Conservation (phyloP, 2,888 invertebrate species). For the Eugnorisma glareosa region DNA sequence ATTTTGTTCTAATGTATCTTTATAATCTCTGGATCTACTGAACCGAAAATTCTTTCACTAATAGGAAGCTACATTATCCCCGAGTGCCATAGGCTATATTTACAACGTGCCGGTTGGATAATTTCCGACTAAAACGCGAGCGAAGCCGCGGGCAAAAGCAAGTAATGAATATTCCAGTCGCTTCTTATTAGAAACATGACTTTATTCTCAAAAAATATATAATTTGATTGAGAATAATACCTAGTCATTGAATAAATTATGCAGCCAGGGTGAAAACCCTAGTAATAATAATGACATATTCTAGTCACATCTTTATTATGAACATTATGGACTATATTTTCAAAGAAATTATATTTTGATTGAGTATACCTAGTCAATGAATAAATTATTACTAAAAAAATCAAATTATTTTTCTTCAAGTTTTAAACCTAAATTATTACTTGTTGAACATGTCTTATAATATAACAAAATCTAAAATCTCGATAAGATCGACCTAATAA, state of each 20-base stretch:
- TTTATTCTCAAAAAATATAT: neutral
- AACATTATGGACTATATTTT: neutral
- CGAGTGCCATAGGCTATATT: too few species aligned
- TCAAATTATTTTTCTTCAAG: constrained; percentile 24
- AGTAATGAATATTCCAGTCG: constrained; percentile 28
- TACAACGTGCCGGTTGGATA: too few species aligned
- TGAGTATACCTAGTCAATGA: neutral
- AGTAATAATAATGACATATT: constrained; percentile 4
- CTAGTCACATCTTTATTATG: constrained; percentile 28
- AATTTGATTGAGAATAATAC: neutral
- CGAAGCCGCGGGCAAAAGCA: too few species aligned
- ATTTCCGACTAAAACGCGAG: too few species aligned
- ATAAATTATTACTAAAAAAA: too few species aligned
- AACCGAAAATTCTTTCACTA: too few species aligned
- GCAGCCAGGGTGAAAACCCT: too few species aligned
- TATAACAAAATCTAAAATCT: neutral
- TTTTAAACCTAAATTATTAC: neutral
- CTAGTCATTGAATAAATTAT: neutral
- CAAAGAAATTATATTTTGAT: too few species aligned
- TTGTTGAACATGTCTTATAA: neutral
- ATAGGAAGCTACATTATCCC: too few species aligned
- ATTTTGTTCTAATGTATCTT: neutral
- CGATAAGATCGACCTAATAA: neutral
- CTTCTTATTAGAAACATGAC: neutral
- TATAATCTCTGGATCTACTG: too few species aligned